phyloP scores from a whole-genome alignment of 64 coral and sea anemone genomes.

The Orbicella faveolata region DNA sequence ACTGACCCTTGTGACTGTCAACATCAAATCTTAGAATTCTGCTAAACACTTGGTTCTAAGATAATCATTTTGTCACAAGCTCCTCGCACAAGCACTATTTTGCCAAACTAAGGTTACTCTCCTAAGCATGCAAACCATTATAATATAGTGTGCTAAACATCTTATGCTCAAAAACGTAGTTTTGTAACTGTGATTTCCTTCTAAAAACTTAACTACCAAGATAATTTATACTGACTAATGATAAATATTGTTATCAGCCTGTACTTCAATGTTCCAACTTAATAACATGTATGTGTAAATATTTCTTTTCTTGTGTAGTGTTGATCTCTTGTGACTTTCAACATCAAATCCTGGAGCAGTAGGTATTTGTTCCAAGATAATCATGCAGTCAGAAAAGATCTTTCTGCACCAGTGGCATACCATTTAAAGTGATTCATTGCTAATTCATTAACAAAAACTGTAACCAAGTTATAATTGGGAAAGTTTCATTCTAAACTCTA shows the following conservation, averaged over 20 bases:
- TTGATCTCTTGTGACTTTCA: background rate
- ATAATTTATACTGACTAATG: no score
- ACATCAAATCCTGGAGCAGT: background rate
- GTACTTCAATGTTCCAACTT: background rate
- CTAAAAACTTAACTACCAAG: no score
- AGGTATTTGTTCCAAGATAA: background rate
- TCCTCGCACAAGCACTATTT: background rate
- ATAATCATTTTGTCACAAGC: constrained; percentile 20
- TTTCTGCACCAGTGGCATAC: background rate
- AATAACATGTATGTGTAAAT: background rate
- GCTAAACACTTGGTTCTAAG: background rate
- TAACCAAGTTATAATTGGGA: no score
- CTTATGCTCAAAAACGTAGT: no score
- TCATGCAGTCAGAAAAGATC: background rate
- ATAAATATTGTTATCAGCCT: background rate
- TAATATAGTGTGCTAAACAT: no score
- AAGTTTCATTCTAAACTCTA: constrained; percentile 39
- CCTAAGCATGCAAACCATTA: no score
- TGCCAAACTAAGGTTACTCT: background rate
- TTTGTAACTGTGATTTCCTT: no score
- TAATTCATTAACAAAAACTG: no score
- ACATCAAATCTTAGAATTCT: constrained; percentile 22
- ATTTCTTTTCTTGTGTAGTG: background rate
- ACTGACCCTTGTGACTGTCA: background rate
- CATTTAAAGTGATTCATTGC: no score